A percentile compares a stretch with the other conserved stretches of the same genome.
These are phyloP conservation scores for Drosophila santomea DNA, from an alignment of 1,140 invertebrate genomes.

Conservation along the genomic window DNA sequence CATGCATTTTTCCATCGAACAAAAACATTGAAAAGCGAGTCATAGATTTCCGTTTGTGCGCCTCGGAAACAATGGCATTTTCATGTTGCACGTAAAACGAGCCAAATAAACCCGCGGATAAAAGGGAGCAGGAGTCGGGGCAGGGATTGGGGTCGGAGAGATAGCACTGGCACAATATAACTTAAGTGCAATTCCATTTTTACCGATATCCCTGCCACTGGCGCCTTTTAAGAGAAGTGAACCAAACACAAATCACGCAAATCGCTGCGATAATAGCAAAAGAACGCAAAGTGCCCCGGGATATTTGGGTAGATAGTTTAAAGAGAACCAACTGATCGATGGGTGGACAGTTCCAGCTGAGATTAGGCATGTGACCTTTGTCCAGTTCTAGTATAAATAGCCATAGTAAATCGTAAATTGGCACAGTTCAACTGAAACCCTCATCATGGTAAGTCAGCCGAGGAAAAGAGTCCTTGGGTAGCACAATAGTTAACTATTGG, in stretches of 20 bases:
- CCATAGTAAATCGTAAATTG: neutral
- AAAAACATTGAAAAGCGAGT: slow-evolving; percentile 74
- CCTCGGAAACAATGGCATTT: slow-evolving; percentile 76
- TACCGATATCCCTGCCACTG: slow-evolving; percentile 66
- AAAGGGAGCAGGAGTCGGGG: neutral
- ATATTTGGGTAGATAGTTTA: slow-evolving; percentile 14
- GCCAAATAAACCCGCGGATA: slow-evolving; percentile 33
- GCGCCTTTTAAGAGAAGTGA: slow-evolving; percentile 65
- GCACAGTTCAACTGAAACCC: slow-evolving; percentile 63
- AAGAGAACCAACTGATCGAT: slow-evolving; percentile 42
- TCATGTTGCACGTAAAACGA: slow-evolving; percentile 72
- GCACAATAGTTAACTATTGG: neutral
- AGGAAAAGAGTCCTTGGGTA: neutral
- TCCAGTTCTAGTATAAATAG: slow-evolving; percentile 54
- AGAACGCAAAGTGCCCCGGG: slow-evolving; percentile 30
- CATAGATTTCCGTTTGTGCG: slow-evolving; percentile 78
- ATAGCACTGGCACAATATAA: slow-evolving; percentile 61
- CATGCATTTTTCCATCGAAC: slow-evolving; percentile 43
- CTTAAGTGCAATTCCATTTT: slow-evolving; percentile 76
- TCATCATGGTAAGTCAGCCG: slow-evolving; percentile 67
- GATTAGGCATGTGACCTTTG: slow-evolving; percentile 20
- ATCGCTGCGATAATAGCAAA: slow-evolving; percentile 30
- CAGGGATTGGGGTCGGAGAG: neutral
- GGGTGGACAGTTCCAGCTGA: slow-evolving; percentile 14
- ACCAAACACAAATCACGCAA: slow-evolving; percentile 47